phyloP scores from a whole-genome alignment of 2,888 invertebrate genomes.

The Cremastinae sp. region DNA sequence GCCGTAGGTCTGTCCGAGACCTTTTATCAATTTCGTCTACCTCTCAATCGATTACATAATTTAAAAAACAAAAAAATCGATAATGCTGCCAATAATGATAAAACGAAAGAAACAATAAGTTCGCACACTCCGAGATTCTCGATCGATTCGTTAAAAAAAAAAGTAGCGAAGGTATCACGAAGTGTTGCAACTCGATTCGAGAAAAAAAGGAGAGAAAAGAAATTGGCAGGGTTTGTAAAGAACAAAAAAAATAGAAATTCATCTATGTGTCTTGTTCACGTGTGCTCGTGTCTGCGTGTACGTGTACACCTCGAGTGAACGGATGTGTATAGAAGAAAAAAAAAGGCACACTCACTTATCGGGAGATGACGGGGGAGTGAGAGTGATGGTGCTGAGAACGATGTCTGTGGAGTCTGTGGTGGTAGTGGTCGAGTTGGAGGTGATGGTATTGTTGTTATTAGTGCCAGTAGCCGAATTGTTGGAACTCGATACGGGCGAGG shows the following conservation, averaged over 20 bases:
- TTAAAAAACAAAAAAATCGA: conserved; percentile 51
- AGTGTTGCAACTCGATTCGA: conserved; percentile 32
- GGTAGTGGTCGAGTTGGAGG: conserved; percentile 58
- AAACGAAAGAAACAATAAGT: conserved; percentile 27
- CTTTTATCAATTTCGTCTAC: conserved; percentile 50
- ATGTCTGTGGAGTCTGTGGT: conserved; percentile 75
- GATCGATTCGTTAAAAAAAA: conserved; percentile 34
- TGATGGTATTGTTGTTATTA: conserved; percentile 65
- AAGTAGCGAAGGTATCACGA: conserved; percentile 2
- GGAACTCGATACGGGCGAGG: conserved; percentile 59
- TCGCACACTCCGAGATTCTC: conserved; percentile 25
- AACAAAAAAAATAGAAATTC: conserved; percentile 48
- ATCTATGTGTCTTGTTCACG: conserved; percentile 61
- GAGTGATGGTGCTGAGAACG: conserved; percentile 80
- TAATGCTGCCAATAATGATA: conserved; percentile 70
- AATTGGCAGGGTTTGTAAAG: conserved; percentile 1
- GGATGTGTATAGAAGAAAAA: conserved; percentile 69
- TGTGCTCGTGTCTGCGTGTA: conserved; percentile 46
- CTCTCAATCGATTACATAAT: conserved; percentile 38
- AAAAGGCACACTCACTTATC: conserved; percentile 83
- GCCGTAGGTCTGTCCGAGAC: conserved; percentile 38
- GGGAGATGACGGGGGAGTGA: conserved; percentile 84
- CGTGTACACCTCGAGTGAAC: conserved; percentile 53
- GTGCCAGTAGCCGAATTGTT: conserved; percentile 69
- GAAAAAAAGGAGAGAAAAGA: conserved; percentile 31